phyloP scores from a whole-genome alignment of 2,888 invertebrate species.

The Callimorpha dominula region DNA sequence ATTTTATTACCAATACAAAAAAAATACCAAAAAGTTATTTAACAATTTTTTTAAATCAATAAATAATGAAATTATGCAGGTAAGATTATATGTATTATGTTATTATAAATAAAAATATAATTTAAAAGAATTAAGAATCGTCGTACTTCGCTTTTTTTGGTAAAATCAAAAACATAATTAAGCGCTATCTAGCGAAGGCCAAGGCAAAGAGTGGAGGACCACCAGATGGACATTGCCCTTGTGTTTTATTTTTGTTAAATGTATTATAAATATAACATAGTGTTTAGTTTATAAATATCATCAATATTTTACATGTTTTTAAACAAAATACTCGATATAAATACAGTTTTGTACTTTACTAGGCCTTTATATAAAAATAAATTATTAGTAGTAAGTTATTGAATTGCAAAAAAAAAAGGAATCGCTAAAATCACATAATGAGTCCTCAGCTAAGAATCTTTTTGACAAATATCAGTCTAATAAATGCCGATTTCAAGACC shows the following conservation, averaged over 20 bases:
- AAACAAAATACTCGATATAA: neutral
- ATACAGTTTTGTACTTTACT: slow-evolving; percentile 11
- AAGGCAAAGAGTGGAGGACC: neutral
- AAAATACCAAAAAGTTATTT: too few relatives aligned
- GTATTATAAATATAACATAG: neutral
- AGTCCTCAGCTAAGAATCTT: neutral
- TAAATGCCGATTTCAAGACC: slow-evolving; percentile 34
- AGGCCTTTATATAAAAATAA: neutral
- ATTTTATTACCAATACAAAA: neutral
- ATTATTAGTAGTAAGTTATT: neutral
- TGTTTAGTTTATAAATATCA: too few relatives aligned
- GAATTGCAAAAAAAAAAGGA: neutral
- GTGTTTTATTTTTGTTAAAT: too few relatives aligned
- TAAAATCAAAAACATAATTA: neutral
- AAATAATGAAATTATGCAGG: neutral
- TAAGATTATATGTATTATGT: neutral
- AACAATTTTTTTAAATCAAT: too few relatives aligned
- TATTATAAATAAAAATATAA: neutral
- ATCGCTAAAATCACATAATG: neutral
- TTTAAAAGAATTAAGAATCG: neutral
- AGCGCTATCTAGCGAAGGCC: neutral
- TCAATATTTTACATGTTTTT: too few relatives aligned
- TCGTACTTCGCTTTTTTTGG: neutral
- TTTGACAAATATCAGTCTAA: slow-evolving; percentile 19
- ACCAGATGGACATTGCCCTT: neutral